A percentile compares a stretch with the other conserved stretches of the same genome.
These are phyloP conservation scores for Chanos chanos DNA, from an alignment of 2,797 vertebrate genomes.

Conservation along the genomic window DNA sequence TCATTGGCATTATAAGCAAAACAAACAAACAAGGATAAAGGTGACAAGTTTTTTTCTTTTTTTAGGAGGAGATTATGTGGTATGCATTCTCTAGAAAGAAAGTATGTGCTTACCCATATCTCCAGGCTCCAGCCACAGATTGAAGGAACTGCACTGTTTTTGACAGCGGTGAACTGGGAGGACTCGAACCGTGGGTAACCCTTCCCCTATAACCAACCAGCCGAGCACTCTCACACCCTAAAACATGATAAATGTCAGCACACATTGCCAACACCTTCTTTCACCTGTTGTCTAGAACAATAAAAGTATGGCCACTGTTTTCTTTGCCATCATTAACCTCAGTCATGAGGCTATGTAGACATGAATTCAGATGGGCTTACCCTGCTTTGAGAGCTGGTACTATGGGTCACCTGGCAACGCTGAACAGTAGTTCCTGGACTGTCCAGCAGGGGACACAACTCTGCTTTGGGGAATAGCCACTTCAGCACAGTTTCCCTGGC, in stretches of 20 bases:
- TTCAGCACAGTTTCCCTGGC: conserved; percentile 66
- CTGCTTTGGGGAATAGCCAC: conserved; percentile 71
- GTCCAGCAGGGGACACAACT: conserved; percentile 71
- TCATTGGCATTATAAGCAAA: neutral
- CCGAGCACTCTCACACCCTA: conserved; percentile 77
- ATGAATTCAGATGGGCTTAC: conserved; percentile 44
- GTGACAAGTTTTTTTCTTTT: neutral
- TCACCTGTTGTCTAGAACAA: too few species aligned
- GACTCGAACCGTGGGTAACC: conserved; percentile 77
- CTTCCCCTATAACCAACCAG: conserved; percentile 81
- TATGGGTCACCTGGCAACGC: conserved; percentile 69
- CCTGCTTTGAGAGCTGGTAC: conserved; percentile 64
- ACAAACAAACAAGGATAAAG: neutral
- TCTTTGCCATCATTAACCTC: too few species aligned
- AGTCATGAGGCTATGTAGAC: too few species aligned
- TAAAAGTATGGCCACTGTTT: too few species aligned
- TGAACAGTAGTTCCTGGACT: conserved; percentile 67
- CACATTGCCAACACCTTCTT: neutral
- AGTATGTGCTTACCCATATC: conserved; percentile 79
- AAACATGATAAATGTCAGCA: conserved; percentile 25
- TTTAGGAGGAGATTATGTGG: neutral
- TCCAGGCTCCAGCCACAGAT: conserved; percentile 79
- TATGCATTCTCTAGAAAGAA: too few species aligned
- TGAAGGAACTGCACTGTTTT: conserved; percentile 81
- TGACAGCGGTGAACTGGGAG: conserved; percentile 78